Conservation (phyloP, 92 coral and sea anemone genomes). For the Ricordea florida region DNA sequence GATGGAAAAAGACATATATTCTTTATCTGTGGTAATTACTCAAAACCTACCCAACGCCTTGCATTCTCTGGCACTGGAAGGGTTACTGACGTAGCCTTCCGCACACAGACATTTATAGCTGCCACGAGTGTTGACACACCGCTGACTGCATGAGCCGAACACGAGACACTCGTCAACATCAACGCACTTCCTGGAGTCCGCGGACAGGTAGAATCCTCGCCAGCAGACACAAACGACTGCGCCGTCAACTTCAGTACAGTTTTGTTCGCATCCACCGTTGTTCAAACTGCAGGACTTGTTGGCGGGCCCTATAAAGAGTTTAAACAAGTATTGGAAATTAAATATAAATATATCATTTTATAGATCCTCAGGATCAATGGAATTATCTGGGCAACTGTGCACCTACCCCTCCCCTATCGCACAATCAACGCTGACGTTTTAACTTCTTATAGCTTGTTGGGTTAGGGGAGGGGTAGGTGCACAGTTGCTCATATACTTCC, state of each 20-base stretch:
- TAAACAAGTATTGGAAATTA: too few relatives aligned
- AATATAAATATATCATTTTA: too few relatives aligned
- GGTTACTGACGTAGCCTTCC: constrained; percentile 70
- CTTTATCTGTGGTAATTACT: not conserved
- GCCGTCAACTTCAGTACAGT: constrained; percentile 70
- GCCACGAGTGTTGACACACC: constrained; percentile 82
- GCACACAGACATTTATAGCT: constrained; percentile 82
- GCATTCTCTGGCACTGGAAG: constrained; percentile 43
- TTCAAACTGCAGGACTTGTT: constrained; percentile 50
- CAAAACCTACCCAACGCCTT: constrained; percentile 71
- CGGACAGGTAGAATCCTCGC: constrained; percentile 65
- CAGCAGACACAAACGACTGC: constrained; percentile 80
- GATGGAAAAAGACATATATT: not conserved
- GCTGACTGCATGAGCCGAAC: constrained; percentile 84
- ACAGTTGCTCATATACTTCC: too few relatives aligned
- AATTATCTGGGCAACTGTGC: too few relatives aligned
- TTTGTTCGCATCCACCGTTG: constrained; percentile 89
- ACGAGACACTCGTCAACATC: constrained; percentile 83
- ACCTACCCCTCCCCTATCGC: too few relatives aligned
- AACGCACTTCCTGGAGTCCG: constrained; percentile 64
- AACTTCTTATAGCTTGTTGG: too few relatives aligned
- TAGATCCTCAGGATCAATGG: too few relatives aligned
- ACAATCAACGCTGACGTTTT: too few relatives aligned
- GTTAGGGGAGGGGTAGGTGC: too few relatives aligned
- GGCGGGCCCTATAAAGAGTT: too few relatives aligned